Conservation (phyloP, 2,113 vertebrate species). For the Todiramphus saurophagus region DNA sequence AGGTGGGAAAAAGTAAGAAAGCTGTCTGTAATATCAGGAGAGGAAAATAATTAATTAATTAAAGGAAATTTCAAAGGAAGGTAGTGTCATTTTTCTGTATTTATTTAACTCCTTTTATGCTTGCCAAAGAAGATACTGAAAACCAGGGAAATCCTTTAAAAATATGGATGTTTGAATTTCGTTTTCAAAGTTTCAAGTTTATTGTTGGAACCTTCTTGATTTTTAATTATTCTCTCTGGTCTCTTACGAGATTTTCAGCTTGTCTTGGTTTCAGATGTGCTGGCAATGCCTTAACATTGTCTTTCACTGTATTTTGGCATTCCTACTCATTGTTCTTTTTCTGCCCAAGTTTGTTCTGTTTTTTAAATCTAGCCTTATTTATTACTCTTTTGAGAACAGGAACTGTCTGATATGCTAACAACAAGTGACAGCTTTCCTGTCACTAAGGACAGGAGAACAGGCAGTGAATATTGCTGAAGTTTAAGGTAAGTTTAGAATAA, state of each 20-base stretch:
- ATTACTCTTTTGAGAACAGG: constrained; percentile 51
- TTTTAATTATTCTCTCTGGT: constrained; percentile 23
- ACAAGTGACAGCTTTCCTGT: constrained; percentile 66
- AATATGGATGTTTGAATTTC: neutral
- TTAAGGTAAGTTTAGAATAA: constrained; percentile 38
- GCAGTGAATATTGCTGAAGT: neutral
- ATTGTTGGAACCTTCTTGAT: constrained; percentile 12
- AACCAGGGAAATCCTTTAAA: neutral
- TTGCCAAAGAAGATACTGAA: neutral
- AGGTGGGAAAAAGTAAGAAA: neutral
- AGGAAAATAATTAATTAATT: neutral
- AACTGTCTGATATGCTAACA: constrained; percentile 44
- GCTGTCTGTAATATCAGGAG: neutral
- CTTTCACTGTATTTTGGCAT: constrained; percentile 34
- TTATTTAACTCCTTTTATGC: neutral
- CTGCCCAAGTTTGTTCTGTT: constrained; percentile 54
- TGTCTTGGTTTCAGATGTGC: constrained; percentile 51
- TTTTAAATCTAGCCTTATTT: constrained; percentile 58
- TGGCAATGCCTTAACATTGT: constrained; percentile 41
- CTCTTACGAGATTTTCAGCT: constrained; percentile 25
- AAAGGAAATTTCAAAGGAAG: neutral
- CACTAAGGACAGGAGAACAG: constrained; percentile 20
- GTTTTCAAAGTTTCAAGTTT: neutral
- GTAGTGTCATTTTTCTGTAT: neutral
- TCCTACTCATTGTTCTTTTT: constrained; percentile 51